Evolutionary conservation across 2,888 invertebrate species (phyloP).

Genomic region (Agriopis marginaria): DNA sequence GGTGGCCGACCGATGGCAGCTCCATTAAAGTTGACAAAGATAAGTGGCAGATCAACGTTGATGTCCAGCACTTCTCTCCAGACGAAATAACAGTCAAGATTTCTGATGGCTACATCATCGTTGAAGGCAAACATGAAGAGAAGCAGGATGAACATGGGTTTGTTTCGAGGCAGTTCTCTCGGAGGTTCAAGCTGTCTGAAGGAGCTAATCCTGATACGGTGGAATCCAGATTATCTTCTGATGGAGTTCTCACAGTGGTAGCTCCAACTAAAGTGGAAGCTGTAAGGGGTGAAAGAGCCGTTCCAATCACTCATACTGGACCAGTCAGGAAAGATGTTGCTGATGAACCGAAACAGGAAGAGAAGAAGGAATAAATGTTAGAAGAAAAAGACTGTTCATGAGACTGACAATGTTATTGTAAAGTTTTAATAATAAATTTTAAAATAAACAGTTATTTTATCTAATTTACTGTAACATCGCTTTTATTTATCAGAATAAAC

Average conservation of each 20-base stretch:
- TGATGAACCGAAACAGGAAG: conserved; percentile 48
- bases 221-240: conserved; percentile 91
- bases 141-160: conserved; percentile 91
- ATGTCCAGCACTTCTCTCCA: conserved; percentile 92
- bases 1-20: conserved; percentile 78
- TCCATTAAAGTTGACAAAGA: conserved; percentile 83
- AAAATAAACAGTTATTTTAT: background rate
- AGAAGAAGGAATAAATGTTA: conserved; percentile 21
- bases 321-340: conserved; percentile 75
- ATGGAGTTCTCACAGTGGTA: conserved; percentile 90
- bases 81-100: conserved; percentile 92
- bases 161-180: conserved; percentile 90
- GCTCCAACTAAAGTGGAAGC: conserved; percentile 82
- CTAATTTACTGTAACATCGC: no score
- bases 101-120: conserved; percentile 88
- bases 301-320: conserved; percentile 87
- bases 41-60: conserved; percentile 89
- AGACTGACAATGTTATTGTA: conserved; percentile 29
- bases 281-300: conserved; percentile 76
- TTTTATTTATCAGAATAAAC: no score
- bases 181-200: conserved; percentile 90
- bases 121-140: conserved; percentile 93
- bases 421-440: conserved; percentile 8
- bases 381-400: conserved; percentile 37
- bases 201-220: conserved; percentile 90